Base-by-base conservation (phyloP, 2,888 invertebrate species). In the Cantharis rufa region DNA sequence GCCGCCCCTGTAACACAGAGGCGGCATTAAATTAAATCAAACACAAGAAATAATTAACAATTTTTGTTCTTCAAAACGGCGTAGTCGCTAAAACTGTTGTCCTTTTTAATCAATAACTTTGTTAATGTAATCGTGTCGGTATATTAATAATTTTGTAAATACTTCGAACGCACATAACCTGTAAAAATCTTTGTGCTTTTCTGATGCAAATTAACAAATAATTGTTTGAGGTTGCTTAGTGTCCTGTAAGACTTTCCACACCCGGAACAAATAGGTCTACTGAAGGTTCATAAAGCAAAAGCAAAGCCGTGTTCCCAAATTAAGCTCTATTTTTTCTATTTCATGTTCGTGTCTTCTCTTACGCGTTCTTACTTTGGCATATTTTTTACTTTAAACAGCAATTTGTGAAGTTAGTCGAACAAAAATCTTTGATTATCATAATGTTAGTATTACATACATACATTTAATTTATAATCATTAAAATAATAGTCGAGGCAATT, bases 1-100 rank as follows among this genome's bases (percentile, higher is more conserved):
- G 91, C 91, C 91, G 91, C 91, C 91, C 91, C 91, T 91, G 91
- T 89, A 91, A 91, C 91, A 90, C 91, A 91, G 91, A 91, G 91
- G 91, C 91, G 91, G 91, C 91, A 83, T 83, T 83, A 84, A 77
- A 79, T 77, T 71, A 70, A 74, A 70, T 72, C 72, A 73, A 72
- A 62, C 69, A 61, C 61, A 73, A 64, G 82, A 83, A 83, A 64
- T 18, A 21, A 64, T 64, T 15, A 18, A 64, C 16, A 64, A 16
- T 24, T 64, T 64, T 64, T 64, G 15, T 15, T 62, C 15, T 62
- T 21, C 13, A 16, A 64, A 64, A 64, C 16, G 64, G 7, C 64
- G 21, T 21, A 15, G 63, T 63, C 10, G 18, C 15, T 63, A 21
- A 21, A 16, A 21, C 18, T 11, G 21, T 21, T 64, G 16, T 63